These are phyloP conservation scores for Lepus americanus DNA, from an alignment of 2,113 vertebrate species.

Conservation along the genomic window DNA sequence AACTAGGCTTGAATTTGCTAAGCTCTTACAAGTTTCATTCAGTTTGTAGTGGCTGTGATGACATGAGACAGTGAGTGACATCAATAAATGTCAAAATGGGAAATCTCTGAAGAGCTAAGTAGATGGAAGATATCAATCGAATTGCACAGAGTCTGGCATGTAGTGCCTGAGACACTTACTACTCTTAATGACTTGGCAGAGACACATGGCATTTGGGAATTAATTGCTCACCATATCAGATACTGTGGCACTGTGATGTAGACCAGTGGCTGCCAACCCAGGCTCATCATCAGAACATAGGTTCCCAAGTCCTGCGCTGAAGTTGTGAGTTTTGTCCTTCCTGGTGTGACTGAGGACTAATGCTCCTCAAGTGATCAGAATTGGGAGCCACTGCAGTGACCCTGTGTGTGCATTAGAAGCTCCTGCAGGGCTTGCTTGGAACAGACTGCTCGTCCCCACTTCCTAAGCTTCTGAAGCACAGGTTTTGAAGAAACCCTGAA, in stretches of 20 bases:
- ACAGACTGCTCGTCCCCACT: background rate
- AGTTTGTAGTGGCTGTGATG: background rate
- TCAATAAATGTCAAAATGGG: background rate
- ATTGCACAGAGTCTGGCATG: background rate
- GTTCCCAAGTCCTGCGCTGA: background rate
- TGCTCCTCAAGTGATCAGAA: background rate
- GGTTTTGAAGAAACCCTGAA: background rate
- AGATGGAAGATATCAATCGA: constrained; percentile 21
- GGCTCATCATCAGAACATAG: background rate
- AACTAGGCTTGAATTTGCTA: constrained; percentile 37
- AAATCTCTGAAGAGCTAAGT: background rate
- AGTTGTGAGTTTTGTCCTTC: background rate
- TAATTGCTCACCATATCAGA: background rate
- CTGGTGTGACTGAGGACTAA: background rate
- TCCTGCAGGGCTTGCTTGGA: background rate
- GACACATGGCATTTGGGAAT: constrained; percentile 22
- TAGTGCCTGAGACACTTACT: background rate
- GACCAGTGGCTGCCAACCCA: background rate
- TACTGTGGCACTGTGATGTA: background rate
- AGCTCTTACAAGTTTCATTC: background rate
- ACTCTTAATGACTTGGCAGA: background rate
- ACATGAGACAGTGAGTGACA: background rate
- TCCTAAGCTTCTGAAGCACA: background rate
- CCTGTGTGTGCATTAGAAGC: background rate
- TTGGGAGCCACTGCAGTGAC: background rate